Conservation (phyloP, 2,113 vertebrate species). For the Chitala chitala region DNA sequence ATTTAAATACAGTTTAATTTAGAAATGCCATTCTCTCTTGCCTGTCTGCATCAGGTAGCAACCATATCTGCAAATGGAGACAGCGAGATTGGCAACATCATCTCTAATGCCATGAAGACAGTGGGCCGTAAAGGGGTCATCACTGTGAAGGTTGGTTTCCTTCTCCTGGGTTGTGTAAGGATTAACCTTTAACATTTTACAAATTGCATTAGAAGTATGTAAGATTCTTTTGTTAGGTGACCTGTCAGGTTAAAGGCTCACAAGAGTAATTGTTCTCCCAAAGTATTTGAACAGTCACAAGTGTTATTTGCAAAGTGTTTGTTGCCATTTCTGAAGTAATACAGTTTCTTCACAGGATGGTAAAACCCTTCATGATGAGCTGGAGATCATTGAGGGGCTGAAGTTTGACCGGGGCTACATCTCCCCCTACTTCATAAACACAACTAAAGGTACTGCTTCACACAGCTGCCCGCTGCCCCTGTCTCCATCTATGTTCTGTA, state of each 20-base stretch:
- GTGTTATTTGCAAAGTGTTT: background rate
- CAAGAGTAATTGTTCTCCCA: too few species aligned
- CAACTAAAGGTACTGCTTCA: constrained; percentile 76
- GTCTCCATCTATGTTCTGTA: too few species aligned
- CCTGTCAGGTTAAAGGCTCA: too few species aligned
- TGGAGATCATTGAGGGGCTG: constrained; percentile 98
- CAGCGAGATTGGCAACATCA: constrained; percentile 85
- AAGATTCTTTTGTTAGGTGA: too few species aligned
- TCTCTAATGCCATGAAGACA: constrained; percentile 97
- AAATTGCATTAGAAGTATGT: too few species aligned
- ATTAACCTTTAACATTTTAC: too few species aligned
- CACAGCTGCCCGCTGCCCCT: too few species aligned
- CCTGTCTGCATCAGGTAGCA: constrained; percentile 70
- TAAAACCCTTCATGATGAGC: constrained; percentile 91
- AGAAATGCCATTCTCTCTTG: too few species aligned
- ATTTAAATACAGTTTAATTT: too few species aligned
- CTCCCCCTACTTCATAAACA: constrained; percentile 98
- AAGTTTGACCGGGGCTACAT: constrained; percentile 98
- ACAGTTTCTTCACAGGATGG: constrained; percentile 74
- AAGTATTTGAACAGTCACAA: background rate
- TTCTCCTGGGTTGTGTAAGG: too few species aligned
- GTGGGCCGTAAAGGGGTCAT: constrained; percentile 96
- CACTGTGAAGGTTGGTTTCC: constrained; percentile 82
- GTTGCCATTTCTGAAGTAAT: background rate
- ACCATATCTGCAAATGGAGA: constrained; percentile 97